Evolutionary conservation across 2,888 invertebrate species (phyloP).

Genomic region (Matsumyia berberina): DNA sequence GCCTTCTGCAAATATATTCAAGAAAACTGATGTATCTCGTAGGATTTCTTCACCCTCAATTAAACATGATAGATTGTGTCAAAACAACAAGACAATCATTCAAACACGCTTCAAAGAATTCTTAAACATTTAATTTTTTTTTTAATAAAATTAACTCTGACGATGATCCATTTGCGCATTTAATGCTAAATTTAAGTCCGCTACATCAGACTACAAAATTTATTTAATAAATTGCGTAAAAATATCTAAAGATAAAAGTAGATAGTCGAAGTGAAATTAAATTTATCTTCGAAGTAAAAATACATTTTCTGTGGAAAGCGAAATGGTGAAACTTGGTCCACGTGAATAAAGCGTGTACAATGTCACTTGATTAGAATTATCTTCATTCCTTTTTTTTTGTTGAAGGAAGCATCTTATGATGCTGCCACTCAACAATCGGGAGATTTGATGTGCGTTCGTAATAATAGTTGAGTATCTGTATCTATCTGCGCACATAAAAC

Average conservation of each 20-base stretch:
- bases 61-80: neutral
- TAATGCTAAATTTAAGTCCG: conserved; percentile 6
- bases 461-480: conserved; percentile 5
- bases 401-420: conserved; percentile 45
- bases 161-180: conserved; percentile 55
- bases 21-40: too few relatives aligned
- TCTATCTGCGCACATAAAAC: conserved; percentile 14
- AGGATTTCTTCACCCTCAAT: too few relatives aligned
- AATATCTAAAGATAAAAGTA: conserved; percentile 25
- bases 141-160: conserved; percentile 21
- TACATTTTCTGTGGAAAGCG: conserved; percentile 29
- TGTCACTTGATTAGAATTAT: conserved; percentile 65
- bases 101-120: neutral
- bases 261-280: conserved; percentile 8
- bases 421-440: conserved; percentile 14
- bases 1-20: too few relatives aligned
- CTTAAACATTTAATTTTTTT: neutral
- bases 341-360: conserved; percentile 60
- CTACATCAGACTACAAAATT: conserved; percentile 9
- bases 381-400: conserved; percentile 19
- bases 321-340: conserved; percentile 55
- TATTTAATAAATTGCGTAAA: neutral
- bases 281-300: conserved; percentile 41
- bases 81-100: conserved; percentile 21
- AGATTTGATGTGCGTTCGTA: conserved; percentile 41